Percentiles rank a stretch among this genome's conserved stretches.
phyloP scores from a whole-genome alignment of 1,140 invertebrate species.

The Agrilus planipennis region DNA sequence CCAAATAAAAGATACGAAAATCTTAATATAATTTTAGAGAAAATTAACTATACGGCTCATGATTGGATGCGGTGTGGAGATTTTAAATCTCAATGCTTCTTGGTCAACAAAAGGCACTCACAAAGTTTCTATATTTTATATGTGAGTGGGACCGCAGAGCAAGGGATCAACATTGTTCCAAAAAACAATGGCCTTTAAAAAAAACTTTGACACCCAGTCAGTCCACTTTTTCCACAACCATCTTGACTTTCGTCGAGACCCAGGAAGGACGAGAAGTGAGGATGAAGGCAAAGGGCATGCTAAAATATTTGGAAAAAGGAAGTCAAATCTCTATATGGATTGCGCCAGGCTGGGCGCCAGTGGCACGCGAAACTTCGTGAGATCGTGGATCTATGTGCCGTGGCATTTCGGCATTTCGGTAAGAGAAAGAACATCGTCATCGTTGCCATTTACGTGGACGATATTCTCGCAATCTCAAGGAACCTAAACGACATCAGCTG shows the following conservation, averaged over 20 bases:
- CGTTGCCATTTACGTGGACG: slow-evolving; percentile 23
- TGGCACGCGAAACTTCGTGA: neutral
- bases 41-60: no score
- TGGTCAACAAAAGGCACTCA: no score
- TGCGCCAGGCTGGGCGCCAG: slow-evolving; percentile 26
- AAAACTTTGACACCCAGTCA: no score
- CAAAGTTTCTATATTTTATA: no score
- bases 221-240: no score
- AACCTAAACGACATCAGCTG: neutral
- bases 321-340: slow-evolving; percentile 23
- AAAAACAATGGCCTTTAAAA: no score
- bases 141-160: no score
- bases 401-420: neutral
- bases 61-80: no score
- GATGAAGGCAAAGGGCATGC: neutral
- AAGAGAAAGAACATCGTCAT: slow-evolving; percentile 11
- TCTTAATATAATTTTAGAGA: slow-evolving; percentile 23
- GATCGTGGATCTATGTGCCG: neutral
- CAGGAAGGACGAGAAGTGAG: neutral
- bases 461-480: slow-evolving; percentile 21
- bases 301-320: neutral
- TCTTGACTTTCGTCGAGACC: no score
- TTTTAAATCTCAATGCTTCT: no score
- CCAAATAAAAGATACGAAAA: slow-evolving; percentile 23
- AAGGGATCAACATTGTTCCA: no score